Evolutionary conservation across 2,888 invertebrate species (phyloP), one percentile per base, ranked within the genome.

Genomic region (Trissolcus japonicus): DNA sequence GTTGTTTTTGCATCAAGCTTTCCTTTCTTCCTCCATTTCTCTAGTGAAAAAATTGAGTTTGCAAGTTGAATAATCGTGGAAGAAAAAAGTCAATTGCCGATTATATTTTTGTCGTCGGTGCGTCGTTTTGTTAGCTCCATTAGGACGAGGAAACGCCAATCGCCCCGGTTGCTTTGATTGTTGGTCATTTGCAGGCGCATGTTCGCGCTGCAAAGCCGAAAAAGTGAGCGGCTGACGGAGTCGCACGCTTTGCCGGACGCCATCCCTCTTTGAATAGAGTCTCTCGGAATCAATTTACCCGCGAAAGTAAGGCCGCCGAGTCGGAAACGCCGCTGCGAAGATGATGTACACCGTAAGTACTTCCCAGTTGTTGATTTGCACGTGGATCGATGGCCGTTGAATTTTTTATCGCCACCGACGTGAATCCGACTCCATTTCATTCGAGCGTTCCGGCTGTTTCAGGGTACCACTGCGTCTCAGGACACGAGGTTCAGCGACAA

Each of bases 401-500:
- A 19, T 2, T 19, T 14, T 46, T 14, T 19, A 6, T 13, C 21
- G 41, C 61, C 25, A 55, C 43, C 43, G 9, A 35, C 1, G 35
- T 35, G 11, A 11, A 35, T 35, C 11, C 35, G 35, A 35, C 35
- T 35, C 35, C 35, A 35, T 35, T 35, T 35, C 9, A 35, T 11
- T 6, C 35, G 9, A 35, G 11, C 35, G 16, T 71, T 63, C 48
- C 72, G 56, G 48, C 17, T 51, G 51, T 88, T 89, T 56, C 86
- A 99, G 98, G 99, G 99, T 80, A 99, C 99, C 40, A 98, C 95
- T 86, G 96, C 98, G 76, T 98, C 99, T 90, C 99, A 99, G 91
- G 99, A 99, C 90, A 98, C 97, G 86, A 94, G 99, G 87, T 99
- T 99, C 91, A 96, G 98, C 88, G 99, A 99, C 90, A 99, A 99